Percentiles rank a stretch among this genome's conserved stretches.
phyloP scores from a whole-genome alignment of 2,888 invertebrate species.

The Nomada flava region DNA sequence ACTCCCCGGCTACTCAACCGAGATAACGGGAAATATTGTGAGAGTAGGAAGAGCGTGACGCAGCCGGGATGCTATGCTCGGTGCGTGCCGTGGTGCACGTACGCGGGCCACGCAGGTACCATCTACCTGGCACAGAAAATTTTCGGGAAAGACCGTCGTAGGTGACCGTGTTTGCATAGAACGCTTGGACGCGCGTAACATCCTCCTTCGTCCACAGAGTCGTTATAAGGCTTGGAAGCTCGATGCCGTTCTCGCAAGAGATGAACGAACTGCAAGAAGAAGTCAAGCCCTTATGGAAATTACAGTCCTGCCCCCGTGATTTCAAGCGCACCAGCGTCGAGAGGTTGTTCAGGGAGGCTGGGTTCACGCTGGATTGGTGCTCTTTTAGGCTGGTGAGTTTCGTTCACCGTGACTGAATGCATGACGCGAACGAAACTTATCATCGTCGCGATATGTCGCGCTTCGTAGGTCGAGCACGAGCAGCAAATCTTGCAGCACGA shows the following conservation, averaged over 20 bases:
- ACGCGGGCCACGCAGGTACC: not conserved
- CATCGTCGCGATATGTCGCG: not conserved
- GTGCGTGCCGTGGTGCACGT: constrained; percentile 39
- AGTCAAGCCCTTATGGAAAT: constrained; percentile 91
- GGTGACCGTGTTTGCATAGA: not conserved
- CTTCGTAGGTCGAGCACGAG: constrained; percentile 77
- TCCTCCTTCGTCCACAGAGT: constrained; percentile 85
- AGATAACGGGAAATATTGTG: constrained; percentile 43
- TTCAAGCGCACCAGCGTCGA: constrained; percentile 95
- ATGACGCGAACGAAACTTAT: not conserved
- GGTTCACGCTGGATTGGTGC: constrained; percentile 95
- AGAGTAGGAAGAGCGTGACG: constrained; percentile 37
- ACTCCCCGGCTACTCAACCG: constrained; percentile 14
- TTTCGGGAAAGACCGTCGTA: not conserved
- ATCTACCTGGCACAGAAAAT: not conserved
- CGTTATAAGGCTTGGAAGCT: constrained; percentile 92
- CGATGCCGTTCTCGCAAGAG: constrained; percentile 89
- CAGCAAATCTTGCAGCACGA: constrained; percentile 74
- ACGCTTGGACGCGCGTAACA: not conserved
- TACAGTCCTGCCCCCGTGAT: constrained; percentile 91
- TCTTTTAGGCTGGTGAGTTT: constrained; percentile 91
- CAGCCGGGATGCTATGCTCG: not conserved
- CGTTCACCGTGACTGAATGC: not conserved
- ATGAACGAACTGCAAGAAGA: constrained; percentile 91
- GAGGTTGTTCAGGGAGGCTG: constrained; percentile 91